Base-by-base conservation (phyloP, 2,113 vertebrate species). In the Recurvirostra avosetta region DNA sequence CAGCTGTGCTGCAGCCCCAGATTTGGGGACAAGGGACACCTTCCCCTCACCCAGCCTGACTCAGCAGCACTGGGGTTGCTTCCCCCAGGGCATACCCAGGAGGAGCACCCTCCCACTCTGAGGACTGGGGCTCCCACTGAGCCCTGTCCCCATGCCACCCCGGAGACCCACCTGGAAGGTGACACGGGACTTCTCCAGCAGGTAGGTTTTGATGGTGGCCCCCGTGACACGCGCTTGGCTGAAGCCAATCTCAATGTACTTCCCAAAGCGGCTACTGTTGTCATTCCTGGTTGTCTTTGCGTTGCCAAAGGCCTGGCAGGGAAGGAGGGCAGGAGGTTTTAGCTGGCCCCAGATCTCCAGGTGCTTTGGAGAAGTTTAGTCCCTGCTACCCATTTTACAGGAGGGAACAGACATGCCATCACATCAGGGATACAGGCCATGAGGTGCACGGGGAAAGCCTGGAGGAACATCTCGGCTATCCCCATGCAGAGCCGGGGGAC, bases 211-310 rank as follows among this genome's bases (percentile, higher is more conserved):
- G 98, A 99, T 98, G 87, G 98, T 98, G 15, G 98, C 98, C 16
- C 98, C 98, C 5, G 98, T 98, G 81, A 99, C 98, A 56, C 86
- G 97, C 12, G 94, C 95, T 27, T 74, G 93, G 70, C 97, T 98
- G 86, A 99, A 99, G 73, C 98, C 96, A 1, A 98, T 98, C 92
- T 98, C 98, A 0, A 98, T 98, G 92, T 99, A 99, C 95, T 99
- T 99, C 66, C 98, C 98, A 82, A 99, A 99, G 59, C 98, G 90
- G 87, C 98, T 99, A 43, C 98, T 98, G 97, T 99, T 99, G 97
- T 98, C 98, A 27, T 99, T 99, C 40, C 98, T 96, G 36, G 94
- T 98, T 17, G 98, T 98, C 97, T 98, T 98, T 5, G 98, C 98
- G 5, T 99, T 99, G 27, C 98, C 98, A n/a, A 99, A 98, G 27